These are phyloP conservation scores for Macropodus opercularis DNA, from an alignment of 2,797 vertebrate genomes.

Conservation along the genomic window DNA sequence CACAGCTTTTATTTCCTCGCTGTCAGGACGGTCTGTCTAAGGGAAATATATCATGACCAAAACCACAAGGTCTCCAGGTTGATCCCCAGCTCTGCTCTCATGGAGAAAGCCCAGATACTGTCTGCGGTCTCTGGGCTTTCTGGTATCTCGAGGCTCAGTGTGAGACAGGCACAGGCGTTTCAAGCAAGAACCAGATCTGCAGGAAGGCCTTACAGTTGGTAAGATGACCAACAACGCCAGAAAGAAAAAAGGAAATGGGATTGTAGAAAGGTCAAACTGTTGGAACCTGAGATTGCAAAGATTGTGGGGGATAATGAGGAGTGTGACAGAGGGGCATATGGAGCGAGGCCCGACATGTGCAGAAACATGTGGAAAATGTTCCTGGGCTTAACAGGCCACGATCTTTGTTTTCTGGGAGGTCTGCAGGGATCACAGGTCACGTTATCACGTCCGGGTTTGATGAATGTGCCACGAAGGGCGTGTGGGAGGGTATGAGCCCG, in stretches of 20 bases:
- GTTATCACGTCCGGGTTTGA: conserved; percentile 76
- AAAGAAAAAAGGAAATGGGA: conserved; percentile 19
- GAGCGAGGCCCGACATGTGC: conserved; percentile 63
- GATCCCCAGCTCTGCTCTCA: conserved; percentile 36
- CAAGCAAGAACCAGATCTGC: conserved; percentile 54
- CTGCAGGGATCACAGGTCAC: conserved; percentile 61
- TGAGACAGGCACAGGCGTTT: conserved; percentile 53
- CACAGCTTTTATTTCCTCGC: conserved; percentile 47
- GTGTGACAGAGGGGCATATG: conserved; percentile 65
- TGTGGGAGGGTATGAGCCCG: conserved; percentile 24
- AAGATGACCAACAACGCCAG: conserved; percentile 35
- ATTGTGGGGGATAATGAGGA: conserved; percentile 69
- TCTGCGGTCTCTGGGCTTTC: conserved; percentile 26
- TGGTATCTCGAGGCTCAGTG: conserved; percentile 15
- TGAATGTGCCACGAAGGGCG: conserved; percentile 66
- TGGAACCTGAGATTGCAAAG: conserved; percentile 61
- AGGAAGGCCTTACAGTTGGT: conserved; percentile 12
- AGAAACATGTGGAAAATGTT: conserved; percentile 80
- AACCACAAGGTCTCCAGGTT: conserved; percentile 48
- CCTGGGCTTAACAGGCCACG: conserved; percentile 64
- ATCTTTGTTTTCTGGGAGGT: conserved; percentile 69
- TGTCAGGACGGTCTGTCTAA: conserved; percentile 22
- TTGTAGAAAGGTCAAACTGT: conserved; percentile 38
- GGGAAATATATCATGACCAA: conserved; percentile 41
- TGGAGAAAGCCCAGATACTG: conserved; percentile 54